Conservation (phyloP, 2,888 invertebrate genomes). For the Unio pictorum region DNA sequence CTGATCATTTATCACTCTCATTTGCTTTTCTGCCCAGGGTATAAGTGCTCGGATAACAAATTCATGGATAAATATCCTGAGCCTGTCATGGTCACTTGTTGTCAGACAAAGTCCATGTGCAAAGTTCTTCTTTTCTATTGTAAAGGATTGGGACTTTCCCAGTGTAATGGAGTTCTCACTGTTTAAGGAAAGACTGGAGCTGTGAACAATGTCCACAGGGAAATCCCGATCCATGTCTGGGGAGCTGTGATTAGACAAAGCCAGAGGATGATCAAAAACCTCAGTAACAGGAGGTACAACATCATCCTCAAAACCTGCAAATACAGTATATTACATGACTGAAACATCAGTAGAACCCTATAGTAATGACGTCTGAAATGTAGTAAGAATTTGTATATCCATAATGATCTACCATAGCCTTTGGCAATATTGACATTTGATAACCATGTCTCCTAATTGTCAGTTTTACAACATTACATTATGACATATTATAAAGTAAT, state of each 20-base stretch:
- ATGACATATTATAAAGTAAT: too few relatives aligned
- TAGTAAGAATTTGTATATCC: too few relatives aligned
- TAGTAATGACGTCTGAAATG: too few relatives aligned
- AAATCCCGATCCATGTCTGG: constrained; percentile 30
- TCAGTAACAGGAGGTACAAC: constrained; percentile 21
- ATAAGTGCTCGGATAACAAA: constrained; percentile 88
- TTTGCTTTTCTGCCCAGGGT: constrained; percentile 92
- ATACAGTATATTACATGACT: too few relatives aligned
- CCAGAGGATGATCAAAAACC: constrained; percentile 57
- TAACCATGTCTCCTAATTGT: too few relatives aligned
- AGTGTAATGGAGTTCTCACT: constrained; percentile 20
- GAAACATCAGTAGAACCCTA: too few relatives aligned
- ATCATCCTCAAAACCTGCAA: constrained; percentile 2
- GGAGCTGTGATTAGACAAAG: constrained; percentile 37
- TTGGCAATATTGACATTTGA: too few relatives aligned
- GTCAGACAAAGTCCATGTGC: constrained; percentile 79
- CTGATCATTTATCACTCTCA: constrained; percentile 76
- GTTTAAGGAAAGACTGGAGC: constrained; percentile 25
- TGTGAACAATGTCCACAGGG: constrained; percentile 26
- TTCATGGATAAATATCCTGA: constrained; percentile 88
- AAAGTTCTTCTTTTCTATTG: constrained; percentile 12
- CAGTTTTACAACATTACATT: too few relatives aligned
- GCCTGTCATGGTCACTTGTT: constrained; percentile 86
- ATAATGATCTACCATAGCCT: too few relatives aligned
- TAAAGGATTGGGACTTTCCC: constrained; percentile 17